Base-by-base conservation (phyloP, 1,140 invertebrate genomes). In the Brachionus koreanus region DNA sequence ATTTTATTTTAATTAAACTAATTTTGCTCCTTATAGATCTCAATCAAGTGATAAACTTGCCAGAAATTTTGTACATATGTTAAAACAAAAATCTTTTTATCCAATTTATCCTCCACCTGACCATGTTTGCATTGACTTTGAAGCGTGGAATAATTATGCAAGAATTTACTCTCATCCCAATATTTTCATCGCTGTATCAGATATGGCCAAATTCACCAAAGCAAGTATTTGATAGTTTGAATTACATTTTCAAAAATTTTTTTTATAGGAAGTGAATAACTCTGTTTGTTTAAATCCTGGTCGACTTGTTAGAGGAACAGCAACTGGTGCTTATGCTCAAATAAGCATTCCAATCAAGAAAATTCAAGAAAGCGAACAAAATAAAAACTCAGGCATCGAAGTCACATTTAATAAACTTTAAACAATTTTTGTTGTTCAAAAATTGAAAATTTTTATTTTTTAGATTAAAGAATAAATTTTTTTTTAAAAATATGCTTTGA, bases 21-120 rank as follows among this genome's bases (percentile, higher is more conserved):
- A 61, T 79, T 43, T 16, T 35, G 0, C 0, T 39, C 12, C 7
- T 33, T 5, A 25, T 13, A 79, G 76, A 29, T 61, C 76, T 19
- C 19, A 57, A 9, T 61, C 49, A 12, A 79, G 49, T 65, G 76
- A 79, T 65, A 79, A 61, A 39, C 16, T 79, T 35, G 29, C 76
- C 5, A 61, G 76, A 79, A 79, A 79, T 43, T 79, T 79, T 57
- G 76, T 65, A 23, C 76, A 79, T 79, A 42, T 79, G 49, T 25
- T 79, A 4, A 37, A n/a, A 61, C 76, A 79, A 43, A 39, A 43
- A 19, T 79, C 76, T 42, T 79, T 79, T 19, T 79, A 79, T 79
- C 76, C 76, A 33, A 79, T 79, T 39, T 79, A 79, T 79, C 76
- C 76, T 0, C 61, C 76, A 39, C 76, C 76, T 23, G 76, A 79